Conservation (phyloP, 1,140 invertebrate species). For the Limonius californicus region DNA sequence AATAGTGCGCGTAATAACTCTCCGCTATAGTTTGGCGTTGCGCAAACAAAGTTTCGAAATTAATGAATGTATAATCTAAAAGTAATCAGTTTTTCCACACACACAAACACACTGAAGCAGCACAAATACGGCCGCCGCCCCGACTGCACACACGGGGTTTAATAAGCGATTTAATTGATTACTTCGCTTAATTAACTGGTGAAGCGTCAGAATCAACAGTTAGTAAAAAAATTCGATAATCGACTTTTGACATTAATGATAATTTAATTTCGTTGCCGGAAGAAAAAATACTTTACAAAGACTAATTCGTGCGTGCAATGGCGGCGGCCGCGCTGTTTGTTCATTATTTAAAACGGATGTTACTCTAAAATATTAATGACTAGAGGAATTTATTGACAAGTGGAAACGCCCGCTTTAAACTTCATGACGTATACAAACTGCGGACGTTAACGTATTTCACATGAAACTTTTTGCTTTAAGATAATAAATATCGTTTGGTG, state of each 20-base stretch:
- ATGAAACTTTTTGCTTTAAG: too few relatives aligned
- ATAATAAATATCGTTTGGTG: too few relatives aligned
- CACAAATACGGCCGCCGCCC: background rate
- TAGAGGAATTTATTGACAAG: background rate
- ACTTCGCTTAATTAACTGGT: background rate
- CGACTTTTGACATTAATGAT: background rate
- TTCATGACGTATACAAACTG: too few relatives aligned
- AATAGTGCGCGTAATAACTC: background rate
- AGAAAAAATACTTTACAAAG: background rate
- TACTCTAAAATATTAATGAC: background rate
- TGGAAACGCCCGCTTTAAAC: background rate
- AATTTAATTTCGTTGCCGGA: background rate
- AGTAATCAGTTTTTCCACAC: background rate
- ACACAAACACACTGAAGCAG: background rate
- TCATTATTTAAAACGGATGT: background rate
- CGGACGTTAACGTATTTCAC: too few relatives aligned
- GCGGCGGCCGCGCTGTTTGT: background rate
- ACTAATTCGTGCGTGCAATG: background rate
- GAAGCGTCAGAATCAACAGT: constrained; percentile 1
- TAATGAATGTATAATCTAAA: background rate
- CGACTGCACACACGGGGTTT: background rate
- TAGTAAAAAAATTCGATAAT: constrained; percentile 1
- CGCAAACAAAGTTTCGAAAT: background rate
- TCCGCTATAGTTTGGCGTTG: background rate
- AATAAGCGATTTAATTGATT: constrained; percentile 1